These are phyloP conservation scores for Cephus nigrinus DNA, from an alignment of 2,888 invertebrate species.

Conservation along the genomic window DNA sequence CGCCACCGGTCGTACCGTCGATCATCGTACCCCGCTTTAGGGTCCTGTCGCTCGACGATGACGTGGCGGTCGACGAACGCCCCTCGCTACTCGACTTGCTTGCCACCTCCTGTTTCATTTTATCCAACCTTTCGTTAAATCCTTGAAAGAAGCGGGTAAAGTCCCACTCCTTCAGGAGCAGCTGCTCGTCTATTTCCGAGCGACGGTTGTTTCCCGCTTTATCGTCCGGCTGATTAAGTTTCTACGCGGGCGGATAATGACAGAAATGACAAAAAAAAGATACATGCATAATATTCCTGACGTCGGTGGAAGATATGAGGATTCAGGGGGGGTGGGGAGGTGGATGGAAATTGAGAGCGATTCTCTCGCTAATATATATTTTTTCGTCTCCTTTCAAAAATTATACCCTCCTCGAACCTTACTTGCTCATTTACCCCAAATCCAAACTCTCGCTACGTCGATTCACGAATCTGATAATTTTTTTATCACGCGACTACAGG, in stretches of 20 bases:
- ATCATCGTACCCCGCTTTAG: constrained; percentile 34
- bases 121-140: constrained; percentile 64
- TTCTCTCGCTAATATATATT: background rate
- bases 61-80: constrained; percentile 37
- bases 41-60: constrained; percentile 46
- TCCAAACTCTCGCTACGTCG: background rate
- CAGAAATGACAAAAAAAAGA: constrained; percentile 24
- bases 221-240: constrained; percentile 61
- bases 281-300: constrained; percentile 20
- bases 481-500: background rate
- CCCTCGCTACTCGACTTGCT: constrained; percentile 47
- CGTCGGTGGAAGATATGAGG: background rate
- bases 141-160: constrained; percentile 84
- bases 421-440: background rate
- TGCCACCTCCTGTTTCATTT: constrained; percentile 65
- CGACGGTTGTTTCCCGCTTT: constrained; percentile 57
- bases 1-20: background rate
- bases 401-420: no score
- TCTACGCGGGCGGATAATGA: constrained; percentile 47
- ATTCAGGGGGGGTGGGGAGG: no score
- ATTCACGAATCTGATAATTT: background rate
- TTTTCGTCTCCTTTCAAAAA: background rate
- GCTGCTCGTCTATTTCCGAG: constrained; percentile 80
- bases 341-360: background rate
- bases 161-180: constrained; percentile 87